Percentiles rank a stretch among this genome's conserved stretches.
phyloP scores from a whole-genome alignment of 2,888 invertebrate genomes.

The Calephelis perditalis region DNA sequence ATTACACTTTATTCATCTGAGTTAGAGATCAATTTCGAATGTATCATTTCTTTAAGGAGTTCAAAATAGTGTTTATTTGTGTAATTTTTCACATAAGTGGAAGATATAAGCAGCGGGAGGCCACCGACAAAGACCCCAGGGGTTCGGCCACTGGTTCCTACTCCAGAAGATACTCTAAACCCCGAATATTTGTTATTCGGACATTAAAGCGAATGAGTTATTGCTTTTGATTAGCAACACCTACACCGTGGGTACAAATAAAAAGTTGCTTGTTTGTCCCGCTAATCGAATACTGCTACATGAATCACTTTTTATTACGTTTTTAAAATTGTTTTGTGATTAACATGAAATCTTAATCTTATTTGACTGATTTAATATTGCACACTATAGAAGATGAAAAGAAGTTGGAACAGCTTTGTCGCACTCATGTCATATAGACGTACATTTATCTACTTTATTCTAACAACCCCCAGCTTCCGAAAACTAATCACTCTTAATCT shows the following conservation, averaged over 20 bases:
- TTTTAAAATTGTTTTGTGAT: conserved; percentile 2
- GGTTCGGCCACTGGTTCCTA: conserved; percentile 50
- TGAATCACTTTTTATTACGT: conserved; percentile 7
- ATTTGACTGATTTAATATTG: too few relatives aligned
- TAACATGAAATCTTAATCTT: background rate
- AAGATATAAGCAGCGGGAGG: conserved; percentile 52
- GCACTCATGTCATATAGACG: too few relatives aligned
- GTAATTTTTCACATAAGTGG: conserved; percentile 64
- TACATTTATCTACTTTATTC: too few relatives aligned
- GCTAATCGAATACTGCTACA: conserved; percentile 9
- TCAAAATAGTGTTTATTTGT: conserved; percentile 34
- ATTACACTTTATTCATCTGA: conserved; percentile 22
- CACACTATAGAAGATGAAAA: background rate
- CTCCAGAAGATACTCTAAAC: conserved; percentile 53
- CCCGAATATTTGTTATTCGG: conserved; percentile 40
- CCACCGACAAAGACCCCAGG: conserved; percentile 69
- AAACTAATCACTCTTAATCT: too few relatives aligned
- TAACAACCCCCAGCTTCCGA: too few relatives aligned
- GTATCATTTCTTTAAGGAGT: conserved; percentile 13
- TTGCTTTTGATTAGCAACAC: conserved; percentile 31
- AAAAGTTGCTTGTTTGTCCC: conserved; percentile 15
- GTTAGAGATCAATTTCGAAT: background rate
- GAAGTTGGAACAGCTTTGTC: too few relatives aligned
- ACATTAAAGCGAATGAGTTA: conserved; percentile 30
- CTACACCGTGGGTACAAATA: conserved; percentile 19